Evolutionary conservation across 2,797 vertebrate species (phyloP), one percentile per base, ranked within the genome.

Genomic region (Cynopterus sphinx): DNA sequence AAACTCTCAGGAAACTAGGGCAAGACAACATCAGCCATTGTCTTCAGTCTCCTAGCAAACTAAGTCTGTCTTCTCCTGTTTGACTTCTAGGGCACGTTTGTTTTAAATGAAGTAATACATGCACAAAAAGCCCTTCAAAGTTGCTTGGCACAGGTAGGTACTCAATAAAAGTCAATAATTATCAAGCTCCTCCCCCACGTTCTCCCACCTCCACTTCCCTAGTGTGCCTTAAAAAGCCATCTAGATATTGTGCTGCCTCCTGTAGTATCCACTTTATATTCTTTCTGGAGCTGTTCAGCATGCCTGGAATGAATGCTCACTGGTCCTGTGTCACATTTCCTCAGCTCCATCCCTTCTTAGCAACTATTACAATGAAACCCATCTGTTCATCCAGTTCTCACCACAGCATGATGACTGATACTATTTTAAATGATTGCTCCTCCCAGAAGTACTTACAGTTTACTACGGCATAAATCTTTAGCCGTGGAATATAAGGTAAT

Each of bases 41-140:
- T 21, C 36, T 78, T 79, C 5, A 28, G 9, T 93, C 95, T 87
- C 21, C 57, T 65, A 36, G 59, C 26, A 71, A 16, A 53, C 21
- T 10, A 31, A 21, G 9, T 24, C 55, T 53, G 73, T 81, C 82
- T 74, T 92, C 22, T 90, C 19, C 59, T 46, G 22, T 77, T 81
- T 93, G 84, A 87, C 4, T 77, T 81, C 53, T n/a, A 75, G 67
- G 51, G 22, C 1, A 21, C 41, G 36, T 92, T 57, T 90, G 53
- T 90, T 90, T 91, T 77, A 87, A 87, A 51, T 85, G 67, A 90
- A 63, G 43, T 81, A 74, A 82, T n/a, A 41, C 22, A 88, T 17
- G 63, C 68, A 41, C 0, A 28, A 28, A 68, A 93, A 78, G 46
- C 65, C 70, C 33, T 79, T 75, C 11, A 83, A 79, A 11, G 24